Evolutionary conservation across 2,113 vertebrate species (phyloP).

Genomic region (Poeciliopsis retropinna): DNA sequence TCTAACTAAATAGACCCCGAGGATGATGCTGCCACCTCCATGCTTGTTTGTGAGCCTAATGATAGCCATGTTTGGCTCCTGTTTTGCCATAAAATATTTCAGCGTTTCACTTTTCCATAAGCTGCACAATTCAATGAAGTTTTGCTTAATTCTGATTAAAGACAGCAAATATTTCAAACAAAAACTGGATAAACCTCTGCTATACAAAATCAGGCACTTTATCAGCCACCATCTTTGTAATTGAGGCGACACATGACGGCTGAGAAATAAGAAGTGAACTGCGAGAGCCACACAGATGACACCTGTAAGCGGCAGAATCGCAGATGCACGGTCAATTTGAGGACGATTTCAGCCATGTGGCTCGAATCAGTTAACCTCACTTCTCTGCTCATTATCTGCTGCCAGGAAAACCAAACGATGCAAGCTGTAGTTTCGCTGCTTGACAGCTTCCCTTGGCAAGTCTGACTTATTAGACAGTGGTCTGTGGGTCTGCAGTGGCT

Average conservation of each 20-base stretch:
- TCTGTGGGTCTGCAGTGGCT: conserved; percentile 57
- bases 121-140: neutral
- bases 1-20: no score
- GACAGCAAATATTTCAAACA: neutral
- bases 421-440: conserved; percentile 53
- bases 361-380: conserved; percentile 47
- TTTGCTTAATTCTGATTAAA: neutral
- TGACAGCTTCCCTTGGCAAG: conserved; percentile 58
- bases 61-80: no score
- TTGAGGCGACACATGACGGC: neutral
- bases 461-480: conserved; percentile 54
- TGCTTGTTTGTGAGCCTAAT: no score
- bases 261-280: neutral
- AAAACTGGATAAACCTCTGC: neutral
- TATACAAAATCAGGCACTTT: neutral
- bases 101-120: no score
- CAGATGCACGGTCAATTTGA: conserved; percentile 17
- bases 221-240: neutral
- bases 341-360: conserved; percentile 26
- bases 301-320: conserved; percentile 21
- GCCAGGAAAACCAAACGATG: conserved; percentile 50
- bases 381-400: conserved; percentile 44
- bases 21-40: no score
- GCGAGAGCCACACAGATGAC: neutral
- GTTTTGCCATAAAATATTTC: no score